These are phyloP conservation scores for Notechis scutatus DNA, from an alignment of 2,113 vertebrate genomes.

Conservation along the genomic window DNA sequence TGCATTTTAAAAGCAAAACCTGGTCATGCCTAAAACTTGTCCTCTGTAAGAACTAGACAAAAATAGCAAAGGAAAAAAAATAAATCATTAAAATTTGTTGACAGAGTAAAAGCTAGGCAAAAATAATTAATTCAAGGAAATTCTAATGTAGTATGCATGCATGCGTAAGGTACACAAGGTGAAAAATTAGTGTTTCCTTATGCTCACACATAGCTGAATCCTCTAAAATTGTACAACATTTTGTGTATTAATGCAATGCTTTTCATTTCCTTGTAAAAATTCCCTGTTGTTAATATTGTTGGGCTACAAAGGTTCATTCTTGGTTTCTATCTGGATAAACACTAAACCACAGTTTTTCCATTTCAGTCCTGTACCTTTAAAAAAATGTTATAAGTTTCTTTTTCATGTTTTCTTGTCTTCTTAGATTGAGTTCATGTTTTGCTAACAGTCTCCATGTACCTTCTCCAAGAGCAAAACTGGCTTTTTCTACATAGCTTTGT, in stretches of 20 bases:
- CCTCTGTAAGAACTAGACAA: not conserved
- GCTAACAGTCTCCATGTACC: not conserved
- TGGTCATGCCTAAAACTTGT: not conserved
- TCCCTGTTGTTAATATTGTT: not conserved
- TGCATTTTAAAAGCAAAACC: not conserved
- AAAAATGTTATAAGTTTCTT: not conserved
- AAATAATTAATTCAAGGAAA: not conserved
- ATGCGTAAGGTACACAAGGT: not conserved
- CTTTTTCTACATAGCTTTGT: not conserved
- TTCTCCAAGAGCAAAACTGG: not conserved
- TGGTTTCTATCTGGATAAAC: not conserved
- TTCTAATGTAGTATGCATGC: not conserved
- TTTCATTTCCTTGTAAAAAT: not conserved
- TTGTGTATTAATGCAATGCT: not conserved
- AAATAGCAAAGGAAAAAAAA: slow-evolving; percentile 7
- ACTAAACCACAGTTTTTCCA: not conserved
- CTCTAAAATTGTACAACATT: not conserved
- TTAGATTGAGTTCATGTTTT: not conserved
- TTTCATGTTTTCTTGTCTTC: not conserved
- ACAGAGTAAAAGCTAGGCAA: slow-evolving; percentile 2
- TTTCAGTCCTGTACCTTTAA: not conserved
- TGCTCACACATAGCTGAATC: not conserved
- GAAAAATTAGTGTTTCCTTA: not conserved
- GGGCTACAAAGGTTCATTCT: not conserved
- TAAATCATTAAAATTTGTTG: not conserved